Conservation (phyloP, 2,113 vertebrate species). For the Sphaerodactylus townsendi region DNA sequence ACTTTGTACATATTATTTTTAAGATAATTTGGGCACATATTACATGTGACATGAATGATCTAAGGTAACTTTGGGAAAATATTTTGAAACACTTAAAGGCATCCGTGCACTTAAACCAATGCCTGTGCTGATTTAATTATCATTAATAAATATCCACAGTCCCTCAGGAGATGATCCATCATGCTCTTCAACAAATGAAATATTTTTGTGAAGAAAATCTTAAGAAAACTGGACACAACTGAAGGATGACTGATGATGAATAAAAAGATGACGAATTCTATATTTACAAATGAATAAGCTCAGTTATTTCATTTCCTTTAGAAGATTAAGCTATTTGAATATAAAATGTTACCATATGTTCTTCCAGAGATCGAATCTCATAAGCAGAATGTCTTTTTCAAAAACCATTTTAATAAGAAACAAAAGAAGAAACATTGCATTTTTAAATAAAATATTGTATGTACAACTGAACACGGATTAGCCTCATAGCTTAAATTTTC, state of each 20-base stretch:
- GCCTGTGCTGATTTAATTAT: conserved; percentile 53
- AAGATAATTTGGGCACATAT: neutral
- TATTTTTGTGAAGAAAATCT: conserved; percentile 42
- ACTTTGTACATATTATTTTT: neutral
- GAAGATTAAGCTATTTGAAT: conserved; percentile 63
- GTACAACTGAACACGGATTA: neutral
- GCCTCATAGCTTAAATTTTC: neutral
- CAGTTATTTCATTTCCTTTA: conserved; percentile 57
- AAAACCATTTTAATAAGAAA: conserved; percentile 46
- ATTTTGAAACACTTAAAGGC: neutral
- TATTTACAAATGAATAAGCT: conserved; percentile 68
- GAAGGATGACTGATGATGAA: conserved; percentile 51
- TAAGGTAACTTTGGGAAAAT: neutral
- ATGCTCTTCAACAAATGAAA: conserved; percentile 46
- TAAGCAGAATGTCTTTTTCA: conserved; percentile 46
- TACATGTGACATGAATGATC: neutral
- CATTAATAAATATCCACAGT: conserved; percentile 42
- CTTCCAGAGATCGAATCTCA: conserved; percentile 54
- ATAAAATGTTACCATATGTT: conserved; percentile 48
- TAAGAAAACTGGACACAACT: conserved; percentile 63
- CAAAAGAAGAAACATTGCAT: neutral
- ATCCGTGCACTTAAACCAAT: neutral
- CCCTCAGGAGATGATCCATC: conserved; percentile 52
- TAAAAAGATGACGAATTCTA: conserved; percentile 62
- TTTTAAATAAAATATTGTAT: conserved; percentile 22